Base-by-base conservation (phyloP, 2,888 invertebrate species). In the Acleris holmiana region DNA sequence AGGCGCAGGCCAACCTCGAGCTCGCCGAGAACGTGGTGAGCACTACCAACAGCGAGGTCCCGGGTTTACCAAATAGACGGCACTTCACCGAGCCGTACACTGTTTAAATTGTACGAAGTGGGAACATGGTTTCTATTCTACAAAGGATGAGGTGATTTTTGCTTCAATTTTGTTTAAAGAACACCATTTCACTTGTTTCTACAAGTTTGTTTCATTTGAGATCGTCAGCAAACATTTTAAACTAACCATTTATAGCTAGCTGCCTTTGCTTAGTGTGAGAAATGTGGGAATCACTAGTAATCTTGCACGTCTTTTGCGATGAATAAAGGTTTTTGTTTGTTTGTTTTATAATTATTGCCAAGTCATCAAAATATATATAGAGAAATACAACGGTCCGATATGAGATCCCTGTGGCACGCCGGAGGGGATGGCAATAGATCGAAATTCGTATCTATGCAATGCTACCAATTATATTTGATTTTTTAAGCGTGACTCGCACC, bases 1-100 rank as follows among this genome's bases (percentile, higher is more conserved):
- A 80, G 56, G 82, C 85, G 17, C 86, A 93, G 77, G 80, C 80
- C 41, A 91, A 91, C 67, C 68, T 76, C 41, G 69, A 79, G 15
- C 19, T 86, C 0, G 62, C 73, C 0, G 78, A 80, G 0, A 70
- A 77, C 2, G 69, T 85, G 58, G 86, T 86, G 19, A 79, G 86
- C 77, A 6, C 17, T 17, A 6, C 13, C 13, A 13, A 1, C 13
- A 6, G 8, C n/a, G n/a, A n/a, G n/a, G n/a, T n/a, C n/a, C n/a
- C n/a, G n/a, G n/a, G n/a, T n/a, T n/a, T n/a, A n/a, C n/a, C n/a
- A n/a, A n/a, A n/a, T n/a, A n/a, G n/a, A n/a, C n/a, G n/a, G n/a
- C n/a, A n/a, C 2, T 29, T 8, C 29, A 25, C 23, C 7, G 1
- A 7, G 2, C 8, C 25, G 25, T 7, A 25, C 3, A 2, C 8